These are phyloP conservation scores for Lepus oiostolus DNA, from an alignment of 2,797 vertebrate species.

Conservation along the genomic window DNA sequence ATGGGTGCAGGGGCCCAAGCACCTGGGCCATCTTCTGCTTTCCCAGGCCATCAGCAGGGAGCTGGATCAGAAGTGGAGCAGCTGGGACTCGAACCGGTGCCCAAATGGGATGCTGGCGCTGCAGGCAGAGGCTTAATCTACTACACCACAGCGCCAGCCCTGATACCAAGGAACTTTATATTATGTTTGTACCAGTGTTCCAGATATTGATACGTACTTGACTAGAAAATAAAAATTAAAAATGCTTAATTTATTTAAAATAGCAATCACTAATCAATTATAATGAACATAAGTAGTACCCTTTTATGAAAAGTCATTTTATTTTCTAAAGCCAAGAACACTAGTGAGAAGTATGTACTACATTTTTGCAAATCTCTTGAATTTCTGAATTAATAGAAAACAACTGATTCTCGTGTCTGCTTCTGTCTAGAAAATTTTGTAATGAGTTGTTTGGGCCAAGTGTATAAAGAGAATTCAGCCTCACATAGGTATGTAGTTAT, in stretches of 20 bases:
- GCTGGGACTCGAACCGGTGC: too few species aligned
- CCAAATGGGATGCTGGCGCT: too few species aligned
- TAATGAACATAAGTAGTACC: neutral
- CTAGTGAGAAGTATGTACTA: neutral
- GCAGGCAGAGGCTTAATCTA: too few species aligned
- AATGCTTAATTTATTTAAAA: neutral
- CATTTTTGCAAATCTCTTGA: neutral
- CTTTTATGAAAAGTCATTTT: slow-evolving; percentile 20
- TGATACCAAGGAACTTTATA: too few species aligned
- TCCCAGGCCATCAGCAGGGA: too few species aligned
- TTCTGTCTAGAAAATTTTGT: neutral
- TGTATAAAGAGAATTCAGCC: neutral
- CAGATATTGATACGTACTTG: neutral
- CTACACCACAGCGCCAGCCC: too few species aligned
- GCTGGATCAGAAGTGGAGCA: too few species aligned
- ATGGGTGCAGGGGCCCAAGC: too few species aligned
- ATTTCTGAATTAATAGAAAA: neutral
- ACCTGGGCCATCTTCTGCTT: too few species aligned
- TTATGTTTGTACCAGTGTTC: neutral
- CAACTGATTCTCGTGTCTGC: neutral
- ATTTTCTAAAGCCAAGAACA: neutral
- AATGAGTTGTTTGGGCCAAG: neutral
- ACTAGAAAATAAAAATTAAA: slow-evolving; percentile 21
- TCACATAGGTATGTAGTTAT: neutral
- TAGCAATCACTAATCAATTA: neutral